A percentile compares a stretch with the other conserved stretches of the same genome.
phyloP scores from a whole-genome alignment of 2,113 vertebrate species.

The Chloropsis hardwickii region DNA sequence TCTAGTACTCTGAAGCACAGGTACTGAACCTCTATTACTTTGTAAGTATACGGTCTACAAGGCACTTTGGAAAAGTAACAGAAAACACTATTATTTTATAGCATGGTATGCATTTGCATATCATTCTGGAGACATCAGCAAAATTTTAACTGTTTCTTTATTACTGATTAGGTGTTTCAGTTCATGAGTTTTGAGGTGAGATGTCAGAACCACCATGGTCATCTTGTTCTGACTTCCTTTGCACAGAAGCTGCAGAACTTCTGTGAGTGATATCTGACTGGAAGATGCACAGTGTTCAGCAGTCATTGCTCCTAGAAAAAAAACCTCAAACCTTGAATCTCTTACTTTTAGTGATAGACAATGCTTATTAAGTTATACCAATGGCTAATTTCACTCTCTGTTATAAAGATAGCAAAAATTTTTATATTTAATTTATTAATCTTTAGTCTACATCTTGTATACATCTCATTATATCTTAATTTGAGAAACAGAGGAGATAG shows the following conservation, averaged over 20 bases:
- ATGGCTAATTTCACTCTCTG: neutral
- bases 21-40: neutral
- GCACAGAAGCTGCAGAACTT: neutral
- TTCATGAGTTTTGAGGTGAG: neutral
- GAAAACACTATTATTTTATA: neutral
- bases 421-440: neutral
- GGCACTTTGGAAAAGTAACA: neutral
- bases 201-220: neutral
- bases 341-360: neutral
- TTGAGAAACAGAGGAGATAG: neutral
- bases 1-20: neutral
- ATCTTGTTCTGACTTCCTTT: neutral
- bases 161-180: neutral
- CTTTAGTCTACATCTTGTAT: neutral
- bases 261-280: neutral
- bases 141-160: neutral
- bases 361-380: neutral
- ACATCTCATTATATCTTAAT: neutral
- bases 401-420: neutral
- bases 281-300: neutral
- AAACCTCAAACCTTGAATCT: fast-evolving
- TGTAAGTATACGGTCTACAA: neutral
- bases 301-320: neutral
- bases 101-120: neutral
- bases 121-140: neutral